Percentiles rank a stretch among this genome's conserved stretches.
phyloP scores from a whole-genome alignment of 2,113 vertebrate species.

The Chiloscyllium plagiosum region DNA sequence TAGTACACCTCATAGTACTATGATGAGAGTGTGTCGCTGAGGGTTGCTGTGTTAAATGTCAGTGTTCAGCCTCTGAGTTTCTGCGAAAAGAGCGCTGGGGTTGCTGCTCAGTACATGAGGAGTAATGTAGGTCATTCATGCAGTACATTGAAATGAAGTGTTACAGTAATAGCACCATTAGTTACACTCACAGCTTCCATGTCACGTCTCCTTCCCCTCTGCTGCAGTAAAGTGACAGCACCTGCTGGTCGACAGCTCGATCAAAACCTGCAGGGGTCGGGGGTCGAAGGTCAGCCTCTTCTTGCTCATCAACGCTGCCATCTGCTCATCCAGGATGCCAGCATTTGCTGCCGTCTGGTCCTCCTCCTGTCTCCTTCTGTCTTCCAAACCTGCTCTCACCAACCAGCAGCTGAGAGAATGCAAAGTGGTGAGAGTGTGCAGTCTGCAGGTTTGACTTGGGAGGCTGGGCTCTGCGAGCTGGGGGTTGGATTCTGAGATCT shows the following conservation, averaged over 20 bases:
- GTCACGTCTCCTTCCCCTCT: background rate
- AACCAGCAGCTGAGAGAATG: background rate
- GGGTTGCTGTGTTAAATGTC: background rate
- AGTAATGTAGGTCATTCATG: conserved; percentile 35
- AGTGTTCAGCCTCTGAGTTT: background rate
- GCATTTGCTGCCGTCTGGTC: background rate
- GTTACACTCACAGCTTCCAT: background rate
- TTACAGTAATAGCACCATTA: conserved; percentile 31
- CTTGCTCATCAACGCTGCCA: background rate
- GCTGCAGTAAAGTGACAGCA: background rate
- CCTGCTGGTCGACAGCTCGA: conserved; percentile 24
- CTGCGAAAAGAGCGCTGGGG: background rate
- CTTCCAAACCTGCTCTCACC: too few relatives aligned
- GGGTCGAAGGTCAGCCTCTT: background rate
- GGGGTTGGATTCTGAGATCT: background rate
- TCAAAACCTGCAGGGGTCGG: background rate
- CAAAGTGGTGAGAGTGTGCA: background rate
- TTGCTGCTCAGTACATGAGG: background rate
- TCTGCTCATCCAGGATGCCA: background rate
- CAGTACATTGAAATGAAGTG: conserved; percentile 31
- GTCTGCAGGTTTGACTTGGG: background rate
- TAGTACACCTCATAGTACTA: background rate
- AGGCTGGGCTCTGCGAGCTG: background rate
- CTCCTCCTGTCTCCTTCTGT: background rate
- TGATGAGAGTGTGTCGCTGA: background rate